Evolutionary conservation across 2,888 invertebrate genomes (phyloP), one percentile per base, ranked within the genome.

Genomic region (Galerucella calmariensis): DNA sequence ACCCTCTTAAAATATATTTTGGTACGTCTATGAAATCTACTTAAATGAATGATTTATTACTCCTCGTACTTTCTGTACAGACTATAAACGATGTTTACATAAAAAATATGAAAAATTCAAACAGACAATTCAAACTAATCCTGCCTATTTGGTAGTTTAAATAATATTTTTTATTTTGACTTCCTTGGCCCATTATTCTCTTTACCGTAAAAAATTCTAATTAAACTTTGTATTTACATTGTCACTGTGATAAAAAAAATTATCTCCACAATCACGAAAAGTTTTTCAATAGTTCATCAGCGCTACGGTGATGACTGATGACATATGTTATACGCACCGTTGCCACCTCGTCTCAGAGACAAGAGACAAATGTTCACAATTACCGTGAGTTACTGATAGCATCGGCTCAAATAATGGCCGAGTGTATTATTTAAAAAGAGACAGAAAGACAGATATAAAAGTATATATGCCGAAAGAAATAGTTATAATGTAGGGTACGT

Each of bases 281-380:
- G 12, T 48, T 48, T 48, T 48, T 48, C 48, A 48, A 6, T 6
- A 51, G 51, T 51, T 5, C 51, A 14, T 51, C 51, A 51, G n/a
- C n/a, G 51, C 35, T 41, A 2, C 41, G 10, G 24, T 12, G 14
- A 62, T 62, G 35, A 2, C 12, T n/a, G 62, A 62, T 62, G 62
- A 16, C 51, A 51, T 14, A 69, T 69, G 69, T 51, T 35, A 62
- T 27, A n/a, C 24, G 69, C 69, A n/a, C 51, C 27, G 69, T 69
- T 61, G 69, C 69, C 69, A 62, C 61, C 27, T 62, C 48, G 62
- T 69, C 27, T 41, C 48, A 5, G n/a, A 51, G n/a, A 51, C 51
- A 51, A 12, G 62, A 51, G 51, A 69, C 69, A 62, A 69, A 69
- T 69, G 69, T 69, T 51, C 51, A 70, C 70, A 70, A 70, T 70